A percentile compares a stretch with the other conserved stretches of the same genome.
Conservation (phyloP, 2,888 invertebrate species). For the Philopedon plagiatum region DNA sequence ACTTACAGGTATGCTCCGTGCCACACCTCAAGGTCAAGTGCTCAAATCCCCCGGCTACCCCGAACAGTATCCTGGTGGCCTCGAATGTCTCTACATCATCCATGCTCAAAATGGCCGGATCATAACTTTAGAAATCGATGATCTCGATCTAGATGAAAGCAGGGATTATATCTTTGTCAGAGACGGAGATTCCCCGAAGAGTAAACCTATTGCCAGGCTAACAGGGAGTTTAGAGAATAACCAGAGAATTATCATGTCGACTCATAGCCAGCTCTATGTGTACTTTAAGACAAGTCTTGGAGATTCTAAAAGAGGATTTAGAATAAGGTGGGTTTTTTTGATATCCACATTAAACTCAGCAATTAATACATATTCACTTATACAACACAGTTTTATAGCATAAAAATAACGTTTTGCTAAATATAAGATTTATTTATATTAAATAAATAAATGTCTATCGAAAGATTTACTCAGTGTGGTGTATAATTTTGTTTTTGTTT, state of each 20-base stretch:
- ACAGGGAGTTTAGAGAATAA: constrained; percentile 85
- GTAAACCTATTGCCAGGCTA: constrained; percentile 85
- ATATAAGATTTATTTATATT: no score
- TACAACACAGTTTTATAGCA: no score
- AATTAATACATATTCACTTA: not conserved
- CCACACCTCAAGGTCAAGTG: constrained; percentile 90
- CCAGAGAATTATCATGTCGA: constrained; percentile 89
- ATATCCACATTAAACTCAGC: not conserved
- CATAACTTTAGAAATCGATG: constrained; percentile 92
- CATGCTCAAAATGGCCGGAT: constrained; percentile 92
- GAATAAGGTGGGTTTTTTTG: constrained; percentile 29
- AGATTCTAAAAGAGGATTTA: constrained; percentile 84
- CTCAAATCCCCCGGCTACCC: constrained; percentile 94
- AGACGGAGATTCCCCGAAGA: constrained; percentile 91
- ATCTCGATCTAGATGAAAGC: constrained; percentile 85
- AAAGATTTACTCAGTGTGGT: no score
- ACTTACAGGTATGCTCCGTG: constrained; percentile 74
- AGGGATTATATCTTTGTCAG: constrained; percentile 91
- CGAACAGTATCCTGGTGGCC: constrained; percentile 93
- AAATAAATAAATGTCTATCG: no score
- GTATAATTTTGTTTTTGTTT: no score
- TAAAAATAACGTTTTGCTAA: no score
- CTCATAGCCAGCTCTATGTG: constrained; percentile 88
- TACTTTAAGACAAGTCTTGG: constrained; percentile 94
- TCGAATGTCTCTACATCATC: constrained; percentile 94